phyloP scores from a whole-genome alignment of 2,113 vertebrate species.

The Eudorcas thomsonii region DNA sequence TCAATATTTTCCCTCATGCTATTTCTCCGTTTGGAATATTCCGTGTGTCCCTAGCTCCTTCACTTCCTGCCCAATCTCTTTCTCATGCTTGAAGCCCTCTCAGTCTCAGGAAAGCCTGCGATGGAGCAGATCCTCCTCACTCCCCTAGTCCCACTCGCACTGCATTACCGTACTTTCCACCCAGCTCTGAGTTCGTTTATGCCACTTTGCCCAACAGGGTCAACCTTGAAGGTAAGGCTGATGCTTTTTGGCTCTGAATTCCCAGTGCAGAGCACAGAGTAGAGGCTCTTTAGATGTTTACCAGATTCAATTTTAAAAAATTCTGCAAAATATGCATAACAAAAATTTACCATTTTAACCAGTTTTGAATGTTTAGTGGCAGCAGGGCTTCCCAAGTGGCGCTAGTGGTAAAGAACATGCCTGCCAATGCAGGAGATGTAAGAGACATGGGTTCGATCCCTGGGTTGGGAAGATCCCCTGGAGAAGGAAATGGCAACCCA shows the following conservation, averaged over 20 bases:
- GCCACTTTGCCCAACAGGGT: not conserved
- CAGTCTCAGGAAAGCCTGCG: not conserved
- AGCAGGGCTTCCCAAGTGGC: not conserved
- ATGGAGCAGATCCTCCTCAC: not conserved
- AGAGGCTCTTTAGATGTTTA: conserved; percentile 14
- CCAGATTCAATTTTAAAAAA: not conserved
- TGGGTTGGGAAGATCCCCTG: not conserved
- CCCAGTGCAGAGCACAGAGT: not conserved
- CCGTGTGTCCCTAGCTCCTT: not conserved
- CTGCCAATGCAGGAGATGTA: not conserved
- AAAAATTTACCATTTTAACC: not conserved
- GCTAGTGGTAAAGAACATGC: not conserved
- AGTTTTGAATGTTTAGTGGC: not conserved
- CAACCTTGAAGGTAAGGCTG: not conserved
- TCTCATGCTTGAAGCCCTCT: not conserved
- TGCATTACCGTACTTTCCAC: not conserved
- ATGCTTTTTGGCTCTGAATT: not conserved
- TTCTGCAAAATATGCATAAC: not conserved
- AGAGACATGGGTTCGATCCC: not conserved
- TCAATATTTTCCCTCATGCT: not conserved
- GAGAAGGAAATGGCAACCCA: not conserved
- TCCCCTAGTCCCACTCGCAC: not conserved
- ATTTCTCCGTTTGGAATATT: not conserved
- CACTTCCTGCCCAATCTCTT: not conserved
- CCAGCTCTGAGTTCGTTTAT: rapidly evolving